Evolutionary conservation across 2,888 invertebrate species (phyloP).

Genomic region (Strigamia maritima): DNA sequence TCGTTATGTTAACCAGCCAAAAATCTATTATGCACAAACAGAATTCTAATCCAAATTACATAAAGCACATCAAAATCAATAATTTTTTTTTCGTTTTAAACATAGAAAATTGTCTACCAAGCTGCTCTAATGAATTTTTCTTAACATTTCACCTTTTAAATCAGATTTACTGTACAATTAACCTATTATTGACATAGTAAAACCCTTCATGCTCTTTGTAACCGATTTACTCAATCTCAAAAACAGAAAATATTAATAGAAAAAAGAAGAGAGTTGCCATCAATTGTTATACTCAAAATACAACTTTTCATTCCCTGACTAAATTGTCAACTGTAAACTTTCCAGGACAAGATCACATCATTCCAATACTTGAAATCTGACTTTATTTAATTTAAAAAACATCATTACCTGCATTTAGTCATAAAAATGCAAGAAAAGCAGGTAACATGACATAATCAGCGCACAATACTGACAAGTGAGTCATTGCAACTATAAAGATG

Average conservation of each 20-base stretch:
- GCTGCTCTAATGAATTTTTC: neutral
- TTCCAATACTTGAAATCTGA: too few species aligned
- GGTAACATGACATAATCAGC: neutral
- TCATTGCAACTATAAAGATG: too few species aligned
- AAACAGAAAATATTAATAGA: neutral
- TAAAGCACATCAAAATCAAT: neutral
- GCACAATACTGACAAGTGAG: neutral
- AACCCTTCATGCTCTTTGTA: neutral
- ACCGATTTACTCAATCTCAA: neutral
- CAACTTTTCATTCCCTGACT: neutral
- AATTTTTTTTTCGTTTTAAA: neutral
- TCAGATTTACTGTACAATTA: neutral
- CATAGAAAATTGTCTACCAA: neutral
- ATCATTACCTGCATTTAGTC: neutral
- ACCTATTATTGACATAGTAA: conserved; percentile 17
- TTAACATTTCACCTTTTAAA: neutral
- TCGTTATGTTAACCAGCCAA: neutral
- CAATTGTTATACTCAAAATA: neutral
- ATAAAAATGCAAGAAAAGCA: neutral
- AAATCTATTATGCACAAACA: conserved; percentile 8
- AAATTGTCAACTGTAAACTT: too few species aligned
- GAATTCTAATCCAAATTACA: neutral
- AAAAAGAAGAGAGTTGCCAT: neutral
- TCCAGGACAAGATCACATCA: too few species aligned
- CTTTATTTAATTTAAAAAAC: neutral